These are phyloP conservation scores for Myotis davidii DNA, from an alignment of 2,113 vertebrate species.

Conservation along the genomic window DNA sequence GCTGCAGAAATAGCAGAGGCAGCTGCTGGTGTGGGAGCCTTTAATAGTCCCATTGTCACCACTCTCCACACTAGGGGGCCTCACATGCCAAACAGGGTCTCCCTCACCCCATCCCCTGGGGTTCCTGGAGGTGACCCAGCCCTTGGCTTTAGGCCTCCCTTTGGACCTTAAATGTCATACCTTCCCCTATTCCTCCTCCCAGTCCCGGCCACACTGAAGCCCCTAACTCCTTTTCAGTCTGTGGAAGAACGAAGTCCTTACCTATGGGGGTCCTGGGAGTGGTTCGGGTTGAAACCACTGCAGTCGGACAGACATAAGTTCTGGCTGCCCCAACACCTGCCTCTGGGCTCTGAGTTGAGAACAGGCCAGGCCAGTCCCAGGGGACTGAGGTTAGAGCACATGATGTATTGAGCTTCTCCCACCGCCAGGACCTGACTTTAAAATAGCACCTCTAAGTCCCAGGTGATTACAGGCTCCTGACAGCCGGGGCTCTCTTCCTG, in stretches of 20 bases:
- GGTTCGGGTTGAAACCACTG: neutral
- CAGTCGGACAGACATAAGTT: neutral
- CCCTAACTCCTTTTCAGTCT: neutral
- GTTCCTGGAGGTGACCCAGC: neutral
- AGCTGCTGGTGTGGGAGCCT: neutral
- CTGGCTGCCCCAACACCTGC: neutral
- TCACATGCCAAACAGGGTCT: neutral
- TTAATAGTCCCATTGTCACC: neutral
- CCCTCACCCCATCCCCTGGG: fast-evolving
- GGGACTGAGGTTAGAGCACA: neutral
- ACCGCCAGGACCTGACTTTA: neutral
- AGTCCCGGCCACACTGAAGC: neutral
- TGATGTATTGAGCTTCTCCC: neutral
- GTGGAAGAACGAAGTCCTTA: neutral
- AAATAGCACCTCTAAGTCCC: neutral
- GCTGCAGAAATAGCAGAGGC: neutral
- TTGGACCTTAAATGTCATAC: neutral
- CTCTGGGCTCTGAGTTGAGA: neutral
- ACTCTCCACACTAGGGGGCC: neutral
- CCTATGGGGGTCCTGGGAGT: neutral
- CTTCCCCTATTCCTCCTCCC: neutral
- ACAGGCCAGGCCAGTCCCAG: neutral
- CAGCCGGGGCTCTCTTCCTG: neutral
- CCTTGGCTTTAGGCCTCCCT: neutral
- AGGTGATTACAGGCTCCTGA: neutral